A percentile compares a stretch with the other conserved stretches of the same genome.
Evolutionary conservation across 2,888 invertebrate genomes (phyloP).

Genomic region (Oscheius myriophilus): DNA sequence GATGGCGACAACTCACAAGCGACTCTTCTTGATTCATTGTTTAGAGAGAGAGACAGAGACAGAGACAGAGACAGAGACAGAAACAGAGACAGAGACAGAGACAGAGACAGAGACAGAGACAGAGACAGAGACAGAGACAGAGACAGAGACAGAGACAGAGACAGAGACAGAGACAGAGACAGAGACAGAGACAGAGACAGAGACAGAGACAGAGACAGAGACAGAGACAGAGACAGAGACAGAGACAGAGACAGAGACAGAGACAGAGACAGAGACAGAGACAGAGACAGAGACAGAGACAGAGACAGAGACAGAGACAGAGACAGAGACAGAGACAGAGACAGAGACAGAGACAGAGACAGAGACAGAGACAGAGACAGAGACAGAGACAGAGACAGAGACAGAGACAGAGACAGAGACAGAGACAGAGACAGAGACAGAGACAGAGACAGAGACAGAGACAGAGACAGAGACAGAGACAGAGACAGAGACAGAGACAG

Average conservation of each 20-base stretch:
- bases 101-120: not conserved
- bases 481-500: not conserved
- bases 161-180: not conserved
- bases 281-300: not conserved
- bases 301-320: not conserved
- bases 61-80: not conserved
- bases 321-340: not conserved
- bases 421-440: not conserved
- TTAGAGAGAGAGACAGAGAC: not conserved
- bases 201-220: conserved; percentile 1
- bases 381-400: not conserved
- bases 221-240: not conserved
- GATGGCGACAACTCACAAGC: too few relatives aligned
- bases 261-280: not conserved
- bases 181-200: not conserved
- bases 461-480: not conserved
- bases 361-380: not conserved
- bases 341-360: not conserved
- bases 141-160: not conserved
- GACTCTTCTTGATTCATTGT: not conserved
- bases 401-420: not conserved
- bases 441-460: not conserved
- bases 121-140: not conserved
- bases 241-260: not conserved
- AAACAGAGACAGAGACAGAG: not conserved